Base-by-base conservation (phyloP, 2,797 vertebrate species). In the Argentina silus region DNA sequence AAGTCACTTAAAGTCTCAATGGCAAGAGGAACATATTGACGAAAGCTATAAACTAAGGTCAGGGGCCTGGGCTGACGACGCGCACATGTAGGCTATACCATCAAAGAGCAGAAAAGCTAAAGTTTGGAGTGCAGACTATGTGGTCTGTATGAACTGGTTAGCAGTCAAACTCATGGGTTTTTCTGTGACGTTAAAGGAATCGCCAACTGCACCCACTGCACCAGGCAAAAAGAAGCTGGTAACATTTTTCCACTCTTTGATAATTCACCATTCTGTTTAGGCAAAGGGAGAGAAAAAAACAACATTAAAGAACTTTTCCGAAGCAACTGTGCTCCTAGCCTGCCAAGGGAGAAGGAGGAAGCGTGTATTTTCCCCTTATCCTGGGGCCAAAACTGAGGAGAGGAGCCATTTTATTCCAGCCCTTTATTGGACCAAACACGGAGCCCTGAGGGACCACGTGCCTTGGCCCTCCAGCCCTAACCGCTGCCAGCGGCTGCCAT, bases 341-440 rank as follows among this genome's bases (percentile, higher is more conserved):
- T 81, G 89, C 85, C 85, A 85, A 79, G 10, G 57, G 53, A 74
- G 74, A 84, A 71, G 47, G 59, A 76, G 53, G 48, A 64, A 75
- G 73, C n/a, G 14, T 14, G 48, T 76, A 74, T 81, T 56, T 76
- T 21, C 50, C 67, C 69, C 69, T 75, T 82, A 84, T 81, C 72
- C 80, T 87, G 85, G 81, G 86, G 86, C 80, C 44, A 73, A 3
- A 80, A 76, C 21, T 14, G 47, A 81, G 71, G 63, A 72, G 23
- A 45, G 53, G 56, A 71, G 47, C 69, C 7, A 10, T 77, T 64
- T 73, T 71, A 76, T 69, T 73, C 73, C 17, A 72, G 70, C 59
- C 78, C 74, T 85, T 84, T 66, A 89, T 84, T 77, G 78, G 84
- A 70, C 82, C 83, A 59, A 89, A 83, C 79, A 86, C 74, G 0